A percentile compares a stretch with the other conserved stretches of the same genome.
Evolutionary conservation across 2,888 invertebrate genomes (phyloP).

Genomic region (Phorcus lineatus): DNA sequence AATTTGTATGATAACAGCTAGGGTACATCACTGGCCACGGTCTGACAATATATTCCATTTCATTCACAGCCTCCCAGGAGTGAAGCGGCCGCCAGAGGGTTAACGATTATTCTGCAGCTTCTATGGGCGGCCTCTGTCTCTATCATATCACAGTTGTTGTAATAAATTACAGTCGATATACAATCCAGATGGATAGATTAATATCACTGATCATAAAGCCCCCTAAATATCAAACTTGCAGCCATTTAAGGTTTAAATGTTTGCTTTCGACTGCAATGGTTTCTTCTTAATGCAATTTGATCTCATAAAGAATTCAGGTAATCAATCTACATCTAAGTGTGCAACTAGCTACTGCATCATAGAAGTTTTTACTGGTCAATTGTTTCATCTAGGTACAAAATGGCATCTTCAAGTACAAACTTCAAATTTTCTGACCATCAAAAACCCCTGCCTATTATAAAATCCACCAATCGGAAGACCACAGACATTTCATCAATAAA

Average conservation of each 20-base stretch:
- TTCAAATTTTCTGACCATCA: background rate
- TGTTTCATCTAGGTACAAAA: background rate
- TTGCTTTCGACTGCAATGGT: background rate
- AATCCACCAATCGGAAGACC: background rate
- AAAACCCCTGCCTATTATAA: background rate
- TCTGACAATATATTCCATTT: too few relatives aligned
- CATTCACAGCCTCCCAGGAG: too few relatives aligned
- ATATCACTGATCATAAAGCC: slow-evolving; percentile 10
- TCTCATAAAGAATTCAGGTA: too few relatives aligned
- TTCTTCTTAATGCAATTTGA: background rate
- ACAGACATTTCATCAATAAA: background rate
- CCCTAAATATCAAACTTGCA: background rate
- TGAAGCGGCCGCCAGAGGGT: too few relatives aligned
- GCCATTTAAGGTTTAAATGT: background rate
- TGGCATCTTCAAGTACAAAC: background rate
- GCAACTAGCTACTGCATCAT: background rate
- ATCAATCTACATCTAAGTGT: too few relatives aligned
- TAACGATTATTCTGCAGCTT: too few relatives aligned
- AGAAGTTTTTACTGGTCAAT: slow-evolving; percentile 12
- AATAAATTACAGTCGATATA: slow-evolving; percentile 21
- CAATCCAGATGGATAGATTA: background rate
- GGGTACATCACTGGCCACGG: background rate
- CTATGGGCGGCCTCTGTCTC: background rate
- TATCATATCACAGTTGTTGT: slow-evolving; percentile 13
- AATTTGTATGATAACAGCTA: background rate